phyloP scores from a whole-genome alignment of 2,797 vertebrate genomes.

The Nannoperca obscura region DNA sequence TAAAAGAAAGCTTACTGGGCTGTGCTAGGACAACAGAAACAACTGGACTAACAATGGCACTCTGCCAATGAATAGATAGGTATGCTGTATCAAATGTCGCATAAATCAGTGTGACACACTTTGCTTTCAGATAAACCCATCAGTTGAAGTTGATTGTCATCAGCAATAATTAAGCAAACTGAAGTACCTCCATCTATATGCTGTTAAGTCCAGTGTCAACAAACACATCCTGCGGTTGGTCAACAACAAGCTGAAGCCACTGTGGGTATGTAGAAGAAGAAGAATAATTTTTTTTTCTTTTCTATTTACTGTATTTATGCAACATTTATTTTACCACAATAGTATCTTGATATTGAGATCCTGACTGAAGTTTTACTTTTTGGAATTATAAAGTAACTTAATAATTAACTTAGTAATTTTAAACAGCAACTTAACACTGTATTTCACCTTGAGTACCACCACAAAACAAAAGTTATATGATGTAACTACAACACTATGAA shows the following conservation, averaged over 20 bases:
- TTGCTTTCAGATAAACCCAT: slow-evolving; percentile 67
- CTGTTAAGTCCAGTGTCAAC: slow-evolving; percentile 42
- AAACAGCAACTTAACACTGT: no score
- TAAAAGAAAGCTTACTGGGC: slow-evolving; percentile 56
- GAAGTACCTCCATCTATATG: slow-evolving; percentile 23
- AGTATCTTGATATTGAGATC: background rate
- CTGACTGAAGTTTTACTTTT: background rate
- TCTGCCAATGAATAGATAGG: slow-evolving; percentile 45
- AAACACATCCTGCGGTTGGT: slow-evolving; percentile 9
- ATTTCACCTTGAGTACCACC: no score
- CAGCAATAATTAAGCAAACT: slow-evolving; percentile 66
- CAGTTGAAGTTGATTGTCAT: slow-evolving; percentile 72
- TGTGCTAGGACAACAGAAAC: slow-evolving; percentile 41
- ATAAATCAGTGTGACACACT: slow-evolving; percentile 66
- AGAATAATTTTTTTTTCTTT: background rate
- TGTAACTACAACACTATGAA: background rate
- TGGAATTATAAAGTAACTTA: background rate
- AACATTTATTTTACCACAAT: background rate
- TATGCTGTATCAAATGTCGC: slow-evolving; percentile 59
- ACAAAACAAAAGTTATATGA: no score
- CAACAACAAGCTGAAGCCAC: slow-evolving; percentile 10
- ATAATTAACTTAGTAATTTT: no score
- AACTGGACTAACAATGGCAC: slow-evolving; percentile 21
- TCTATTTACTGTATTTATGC: background rate
- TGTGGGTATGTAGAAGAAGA: background rate